Percentiles rank a stretch among this genome's conserved stretches.
Conservation (phyloP, 2,888 invertebrate genomes). For the Globia sparganii region DNA sequence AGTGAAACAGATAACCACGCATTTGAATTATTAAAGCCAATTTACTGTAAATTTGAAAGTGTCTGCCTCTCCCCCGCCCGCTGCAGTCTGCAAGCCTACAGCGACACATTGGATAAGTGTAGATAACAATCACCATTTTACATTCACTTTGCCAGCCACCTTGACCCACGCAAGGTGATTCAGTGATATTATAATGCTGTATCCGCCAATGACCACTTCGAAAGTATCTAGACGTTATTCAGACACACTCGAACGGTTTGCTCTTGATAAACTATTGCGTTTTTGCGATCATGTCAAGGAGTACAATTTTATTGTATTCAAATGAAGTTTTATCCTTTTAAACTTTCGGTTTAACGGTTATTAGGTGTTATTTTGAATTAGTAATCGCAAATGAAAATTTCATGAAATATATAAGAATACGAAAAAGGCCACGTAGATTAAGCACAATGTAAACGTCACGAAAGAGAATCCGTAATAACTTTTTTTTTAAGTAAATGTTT, state of each 20-base stretch:
- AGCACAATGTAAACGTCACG: neutral
- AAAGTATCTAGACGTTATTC: constrained; percentile 84
- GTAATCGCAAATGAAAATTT: constrained; percentile 1
- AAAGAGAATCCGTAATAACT: constrained; percentile 7
- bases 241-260: constrained; percentile 73
- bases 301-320: constrained; percentile 38
- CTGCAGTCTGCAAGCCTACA: constrained; percentile 48
- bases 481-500: neutral
- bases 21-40: constrained; percentile 42
- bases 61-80: constrained; percentile 42
- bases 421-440: neutral
- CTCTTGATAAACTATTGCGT: constrained; percentile 49
- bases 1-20: constrained; percentile 37
- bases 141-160: constrained; percentile 87
- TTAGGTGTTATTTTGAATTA: constrained; percentile 9
- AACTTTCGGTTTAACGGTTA: constrained; percentile 34
- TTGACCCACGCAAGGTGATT: constrained; percentile 89
- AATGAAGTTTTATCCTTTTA: constrained; percentile 41
- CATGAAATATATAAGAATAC: constrained; percentile 2
- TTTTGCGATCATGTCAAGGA: constrained; percentile 47
- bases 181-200: constrained; percentile 85
- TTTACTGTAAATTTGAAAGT: constrained; percentile 68
- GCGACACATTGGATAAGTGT: constrained; percentile 72
- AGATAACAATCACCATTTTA: constrained; percentile 82
- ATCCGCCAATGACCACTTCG: constrained; percentile 85